Evolutionary conservation across 2,113 vertebrate species (phyloP).

Genomic region (Chinchilla lanigera): DNA sequence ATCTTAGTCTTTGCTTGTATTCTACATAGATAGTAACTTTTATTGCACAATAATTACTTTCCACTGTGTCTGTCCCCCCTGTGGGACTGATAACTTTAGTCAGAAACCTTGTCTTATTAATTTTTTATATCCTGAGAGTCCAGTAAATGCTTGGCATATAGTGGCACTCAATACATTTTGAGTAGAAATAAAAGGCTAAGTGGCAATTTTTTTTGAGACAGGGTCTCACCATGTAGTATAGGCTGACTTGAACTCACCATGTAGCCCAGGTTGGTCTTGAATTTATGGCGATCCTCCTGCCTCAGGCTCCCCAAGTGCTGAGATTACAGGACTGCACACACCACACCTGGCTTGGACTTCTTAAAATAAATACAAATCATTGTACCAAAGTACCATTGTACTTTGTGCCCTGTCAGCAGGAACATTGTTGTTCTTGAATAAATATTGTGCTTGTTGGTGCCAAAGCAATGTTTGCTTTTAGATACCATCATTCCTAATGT

Average conservation of each 20-base stretch:
- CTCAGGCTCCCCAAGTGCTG: neutral
- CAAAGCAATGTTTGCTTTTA: constrained; percentile 61
- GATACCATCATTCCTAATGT: constrained; percentile 53
- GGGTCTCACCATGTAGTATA: neutral
- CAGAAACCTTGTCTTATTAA: neutral
- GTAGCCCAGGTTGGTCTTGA: neutral
- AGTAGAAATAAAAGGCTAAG: constrained; percentile 9
- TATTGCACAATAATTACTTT: neutral
- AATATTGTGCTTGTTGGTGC: constrained; percentile 66
- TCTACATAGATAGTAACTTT: neutral
- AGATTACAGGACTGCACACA: neutral
- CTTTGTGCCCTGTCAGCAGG: constrained; percentile 62
- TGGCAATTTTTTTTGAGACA: neutral
- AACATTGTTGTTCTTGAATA: constrained; percentile 56
- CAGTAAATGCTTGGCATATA: neutral
- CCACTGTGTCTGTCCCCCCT: neutral
- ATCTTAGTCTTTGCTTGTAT: neutral
- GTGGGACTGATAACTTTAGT: neutral
- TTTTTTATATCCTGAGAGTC: neutral
- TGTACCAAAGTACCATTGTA: too few species aligned
- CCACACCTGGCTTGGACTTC: neutral
- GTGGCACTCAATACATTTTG: neutral
- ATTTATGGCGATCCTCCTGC: neutral
- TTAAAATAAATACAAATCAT: constrained; percentile 43
- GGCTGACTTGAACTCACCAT: neutral